Percentiles rank a stretch among this genome's conserved stretches.
Evolutionary conservation across 2,797 vertebrate species (phyloP).

Genomic region (Nasua narica): DNA sequence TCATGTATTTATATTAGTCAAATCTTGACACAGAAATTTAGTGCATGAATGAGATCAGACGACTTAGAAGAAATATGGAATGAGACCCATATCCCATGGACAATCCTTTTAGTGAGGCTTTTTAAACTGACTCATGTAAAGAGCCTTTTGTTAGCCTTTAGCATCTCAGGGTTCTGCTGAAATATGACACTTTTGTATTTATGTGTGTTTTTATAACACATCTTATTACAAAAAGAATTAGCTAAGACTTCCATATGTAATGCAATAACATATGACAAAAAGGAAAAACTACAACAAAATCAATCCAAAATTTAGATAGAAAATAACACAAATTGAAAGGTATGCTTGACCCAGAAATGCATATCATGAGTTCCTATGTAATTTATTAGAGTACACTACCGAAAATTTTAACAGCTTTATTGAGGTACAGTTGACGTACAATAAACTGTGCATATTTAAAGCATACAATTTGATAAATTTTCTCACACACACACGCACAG

Average conservation of each 20-base stretch:
- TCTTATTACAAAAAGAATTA: constrained; percentile 11
- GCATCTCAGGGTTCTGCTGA: neutral
- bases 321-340: neutral
- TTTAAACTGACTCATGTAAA: neutral
- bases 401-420: neutral
- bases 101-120: neutral
- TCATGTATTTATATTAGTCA: neutral
- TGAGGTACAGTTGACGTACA: neutral
- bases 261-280: neutral
- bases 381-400: neutral
- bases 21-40: neutral
- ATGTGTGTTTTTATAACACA: neutral
- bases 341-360: neutral
- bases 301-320: neutral
- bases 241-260: neutral
- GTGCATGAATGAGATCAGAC: neutral
- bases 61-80: neutral
- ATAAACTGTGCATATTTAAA: neutral
- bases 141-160: neutral
- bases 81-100: neutral
- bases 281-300: neutral
- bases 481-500: neutral
- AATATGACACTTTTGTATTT: neutral
- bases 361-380: neutral
- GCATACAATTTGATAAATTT: neutral